Evolutionary conservation across 2,888 invertebrate species (phyloP).

Genomic region (Dryobotodes eremita): DNA sequence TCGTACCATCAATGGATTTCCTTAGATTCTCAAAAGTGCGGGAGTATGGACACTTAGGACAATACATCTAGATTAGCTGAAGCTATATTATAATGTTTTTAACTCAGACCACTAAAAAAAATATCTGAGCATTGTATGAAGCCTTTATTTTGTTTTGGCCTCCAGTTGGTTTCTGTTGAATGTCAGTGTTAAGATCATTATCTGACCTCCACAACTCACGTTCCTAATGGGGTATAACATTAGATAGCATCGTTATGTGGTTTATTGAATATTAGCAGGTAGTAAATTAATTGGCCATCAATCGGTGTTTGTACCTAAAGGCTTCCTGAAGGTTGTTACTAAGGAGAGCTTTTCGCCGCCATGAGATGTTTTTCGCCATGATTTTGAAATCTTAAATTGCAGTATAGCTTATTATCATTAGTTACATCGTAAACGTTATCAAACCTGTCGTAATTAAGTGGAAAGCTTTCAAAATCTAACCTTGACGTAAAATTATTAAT

Average conservation of each 20-base stretch:
- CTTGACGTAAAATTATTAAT: slow-evolving; percentile 4
- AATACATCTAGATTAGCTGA: background rate
- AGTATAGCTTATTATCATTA: background rate
- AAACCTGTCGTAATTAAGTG: background rate
- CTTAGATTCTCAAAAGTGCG: background rate
- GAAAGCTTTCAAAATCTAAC: slow-evolving; percentile 19
- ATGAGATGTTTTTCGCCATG: no score
- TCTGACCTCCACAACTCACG: slow-evolving; percentile 37
- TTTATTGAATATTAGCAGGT: slow-evolving; percentile 6
- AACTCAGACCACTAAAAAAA: background rate
- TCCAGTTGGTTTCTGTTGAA: slow-evolving; percentile 8
- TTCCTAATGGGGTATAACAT: slow-evolving; percentile 9
- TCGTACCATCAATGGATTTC: background rate
- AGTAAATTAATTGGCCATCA: background rate
- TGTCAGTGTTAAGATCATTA: slow-evolving; percentile 32
- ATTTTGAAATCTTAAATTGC: background rate
- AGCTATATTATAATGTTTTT: slow-evolving; percentile 9
- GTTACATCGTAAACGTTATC: slow-evolving; percentile 9
- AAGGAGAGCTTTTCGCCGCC: no score
- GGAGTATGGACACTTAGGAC: background rate
- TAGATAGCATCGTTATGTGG: background rate
- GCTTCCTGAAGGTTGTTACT: background rate
- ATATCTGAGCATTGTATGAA: background rate
- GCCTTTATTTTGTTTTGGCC: slow-evolving; percentile 1
- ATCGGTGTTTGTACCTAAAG: background rate